phyloP scores from a whole-genome alignment of 2,797 vertebrate species.

The Pipistrellus pipistrellus region DNA sequence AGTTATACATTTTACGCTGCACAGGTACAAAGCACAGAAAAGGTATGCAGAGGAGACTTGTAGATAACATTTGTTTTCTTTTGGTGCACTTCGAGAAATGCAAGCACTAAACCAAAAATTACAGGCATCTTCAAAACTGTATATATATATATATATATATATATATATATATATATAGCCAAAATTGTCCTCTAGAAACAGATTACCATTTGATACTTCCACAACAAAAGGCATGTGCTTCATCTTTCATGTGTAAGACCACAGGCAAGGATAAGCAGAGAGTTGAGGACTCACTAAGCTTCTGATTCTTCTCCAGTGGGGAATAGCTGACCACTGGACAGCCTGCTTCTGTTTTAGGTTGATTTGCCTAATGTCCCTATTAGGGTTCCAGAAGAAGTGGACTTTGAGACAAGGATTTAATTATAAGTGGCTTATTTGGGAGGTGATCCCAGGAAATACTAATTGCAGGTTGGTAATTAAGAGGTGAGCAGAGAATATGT shows the following conservation, averaged over 20 bases:
- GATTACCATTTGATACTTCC: not conserved
- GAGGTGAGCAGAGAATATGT: not conserved
- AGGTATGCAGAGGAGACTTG: not conserved
- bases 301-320: not conserved
- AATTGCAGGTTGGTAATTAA: not conserved
- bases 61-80: conserved; percentile 37
- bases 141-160: not conserved
- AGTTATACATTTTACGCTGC: not conserved
- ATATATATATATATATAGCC: not conserved
- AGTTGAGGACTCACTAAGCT: not conserved
- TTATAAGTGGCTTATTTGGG: not conserved
- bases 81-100: conserved; percentile 55
- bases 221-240: not conserved
- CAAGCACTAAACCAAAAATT: conserved; percentile 24
- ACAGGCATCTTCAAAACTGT: not conserved
- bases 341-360: not conserved
- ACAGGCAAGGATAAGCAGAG: not conserved
- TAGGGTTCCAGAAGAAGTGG: not conserved
- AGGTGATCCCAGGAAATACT: not conserved
- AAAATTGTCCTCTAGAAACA: conserved; percentile 18
- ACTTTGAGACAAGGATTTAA: not conserved
- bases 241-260: not conserved
- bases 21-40: not conserved
- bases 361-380: not conserved
- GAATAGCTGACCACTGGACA: not conserved